Base-by-base conservation (phyloP, 2,888 invertebrate species). In the Nephrotoma guestfalica region DNA sequence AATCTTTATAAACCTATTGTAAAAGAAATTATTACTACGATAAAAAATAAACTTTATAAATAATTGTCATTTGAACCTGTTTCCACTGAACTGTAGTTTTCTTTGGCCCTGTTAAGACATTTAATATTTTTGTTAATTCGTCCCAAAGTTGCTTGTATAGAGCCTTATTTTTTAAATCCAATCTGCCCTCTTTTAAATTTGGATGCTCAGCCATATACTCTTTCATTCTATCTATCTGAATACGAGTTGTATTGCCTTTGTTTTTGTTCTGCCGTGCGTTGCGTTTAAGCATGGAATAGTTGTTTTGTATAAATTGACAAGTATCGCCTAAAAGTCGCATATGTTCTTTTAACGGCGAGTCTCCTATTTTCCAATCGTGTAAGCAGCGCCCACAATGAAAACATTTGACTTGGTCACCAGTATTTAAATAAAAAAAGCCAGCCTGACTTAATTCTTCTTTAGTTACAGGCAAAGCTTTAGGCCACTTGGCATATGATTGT, bases 301-400 rank as follows among this genome's bases (percentile, higher is more conserved):
- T 15, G n/a, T 15, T n/a, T 4, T 57, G 15, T 15, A 57, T 15
- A 15, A 57, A 57, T 4, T 57, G 51, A 57, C 51, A 57, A 1
- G 6, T n/a, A 1, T 18, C 15, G 4, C 0, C 6, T 6, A 57
- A 57, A 15, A 7, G 51, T 5, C 6, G n/a, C 6, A 18, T n/a
- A 91, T 99, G 98, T 91, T 99, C 97, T 88, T 96, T 95, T 98
- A 98, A 98, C 0, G 98, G 98, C 88, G 96, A 95, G 91, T 99
- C 98, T 87, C 94, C 18, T 84, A 94, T 94, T 90, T 97, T 97
- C 98, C 98, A 99, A 90, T 98, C 97, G 89, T 97, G 96, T 6
- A 99, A 93, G 0, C 98, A 98, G 83, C 98, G 97, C 88, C 97
- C 97, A 90, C 99, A 99, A 90, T 96, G 96, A 91, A 97, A 98